Percentiles rank a stretch among this genome's conserved stretches.
phyloP scores from a whole-genome alignment of 92 coral and sea anemone species.

The Palythoa grandis region DNA sequence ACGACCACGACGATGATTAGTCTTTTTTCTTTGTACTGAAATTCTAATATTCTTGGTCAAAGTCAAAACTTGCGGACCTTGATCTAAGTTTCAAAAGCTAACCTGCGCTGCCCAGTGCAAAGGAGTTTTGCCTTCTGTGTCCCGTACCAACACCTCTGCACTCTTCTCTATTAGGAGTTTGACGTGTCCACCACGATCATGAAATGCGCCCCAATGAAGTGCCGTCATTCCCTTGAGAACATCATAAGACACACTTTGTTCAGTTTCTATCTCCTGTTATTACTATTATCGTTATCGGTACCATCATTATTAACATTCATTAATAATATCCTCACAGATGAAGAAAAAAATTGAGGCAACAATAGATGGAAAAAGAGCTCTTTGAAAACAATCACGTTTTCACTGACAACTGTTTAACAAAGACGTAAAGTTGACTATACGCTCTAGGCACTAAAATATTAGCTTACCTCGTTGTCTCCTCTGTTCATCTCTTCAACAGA shows the following conservation, averaged over 20 bases:
- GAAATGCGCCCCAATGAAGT: conserved; percentile 89
- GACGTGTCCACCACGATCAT: conserved; percentile 76
- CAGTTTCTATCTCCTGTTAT: no score
- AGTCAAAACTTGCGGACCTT: no score
- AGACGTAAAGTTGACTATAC: not conserved
- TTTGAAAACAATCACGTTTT: not conserved
- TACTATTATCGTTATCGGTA: no score
- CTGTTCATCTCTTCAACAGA: conserved; percentile 64
- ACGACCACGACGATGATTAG: no score
- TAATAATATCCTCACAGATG: no score
- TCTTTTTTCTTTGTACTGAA: no score
- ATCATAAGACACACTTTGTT: not conserved
- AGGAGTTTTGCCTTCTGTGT: conserved; percentile 79
- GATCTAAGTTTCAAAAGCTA: not conserved
- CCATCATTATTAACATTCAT: no score
- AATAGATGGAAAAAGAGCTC: no score
- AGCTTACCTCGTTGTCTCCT: conserved; percentile 71
- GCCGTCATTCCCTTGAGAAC: conserved; percentile 83
- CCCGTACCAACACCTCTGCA: conserved; percentile 80
- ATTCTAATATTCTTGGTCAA: no score
- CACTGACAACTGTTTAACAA: not conserved
- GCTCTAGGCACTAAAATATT: not conserved
- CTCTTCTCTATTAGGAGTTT: conserved; percentile 65
- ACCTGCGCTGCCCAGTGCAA: conserved; percentile 94
- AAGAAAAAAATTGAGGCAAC: no score